phyloP scores from a whole-genome alignment of 2,797 vertebrate genomes.

The Lepus townsendii region DNA sequence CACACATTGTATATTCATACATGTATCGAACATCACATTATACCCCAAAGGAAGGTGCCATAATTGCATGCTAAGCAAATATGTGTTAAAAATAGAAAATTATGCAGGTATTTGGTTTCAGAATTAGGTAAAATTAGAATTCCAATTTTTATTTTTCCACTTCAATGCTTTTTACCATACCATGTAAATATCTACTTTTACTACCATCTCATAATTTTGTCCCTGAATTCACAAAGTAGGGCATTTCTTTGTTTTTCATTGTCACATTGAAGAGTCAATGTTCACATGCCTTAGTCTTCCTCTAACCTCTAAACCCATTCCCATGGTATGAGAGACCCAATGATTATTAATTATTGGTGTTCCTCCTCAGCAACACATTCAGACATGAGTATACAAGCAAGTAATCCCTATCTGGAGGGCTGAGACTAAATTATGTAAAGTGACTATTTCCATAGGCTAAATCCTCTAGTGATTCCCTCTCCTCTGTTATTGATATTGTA shows the following conservation, averaged over 20 bases:
- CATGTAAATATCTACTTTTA: conserved; percentile 8
- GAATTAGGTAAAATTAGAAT: conserved; percentile 41
- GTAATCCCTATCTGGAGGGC: background rate
- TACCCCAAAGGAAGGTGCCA: too few relatives aligned
- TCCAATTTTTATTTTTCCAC: background rate
- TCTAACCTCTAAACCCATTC: background rate
- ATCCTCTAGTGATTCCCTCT: background rate
- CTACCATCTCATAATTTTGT: background rate
- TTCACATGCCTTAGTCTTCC: background rate
- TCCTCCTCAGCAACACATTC: conserved; percentile 3
- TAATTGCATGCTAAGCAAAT: too few relatives aligned
- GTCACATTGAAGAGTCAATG: background rate
- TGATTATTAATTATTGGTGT: conserved; percentile 21
- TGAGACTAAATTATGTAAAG: conserved; percentile 12
- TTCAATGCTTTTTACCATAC: background rate
- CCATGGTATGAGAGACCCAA: background rate
- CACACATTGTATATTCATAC: too few relatives aligned
- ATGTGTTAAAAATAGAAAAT: background rate
- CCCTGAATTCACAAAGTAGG: background rate
- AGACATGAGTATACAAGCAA: conserved; percentile 13
- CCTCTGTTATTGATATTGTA: background rate
- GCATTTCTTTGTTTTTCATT: conserved; percentile 38
- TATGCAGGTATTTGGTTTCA: conserved; percentile 13
- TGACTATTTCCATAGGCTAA: background rate
- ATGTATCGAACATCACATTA: too few relatives aligned